These are phyloP conservation scores for Hypolimnas misippus DNA, from an alignment of 2,888 invertebrate genomes.

Conservation along the genomic window DNA sequence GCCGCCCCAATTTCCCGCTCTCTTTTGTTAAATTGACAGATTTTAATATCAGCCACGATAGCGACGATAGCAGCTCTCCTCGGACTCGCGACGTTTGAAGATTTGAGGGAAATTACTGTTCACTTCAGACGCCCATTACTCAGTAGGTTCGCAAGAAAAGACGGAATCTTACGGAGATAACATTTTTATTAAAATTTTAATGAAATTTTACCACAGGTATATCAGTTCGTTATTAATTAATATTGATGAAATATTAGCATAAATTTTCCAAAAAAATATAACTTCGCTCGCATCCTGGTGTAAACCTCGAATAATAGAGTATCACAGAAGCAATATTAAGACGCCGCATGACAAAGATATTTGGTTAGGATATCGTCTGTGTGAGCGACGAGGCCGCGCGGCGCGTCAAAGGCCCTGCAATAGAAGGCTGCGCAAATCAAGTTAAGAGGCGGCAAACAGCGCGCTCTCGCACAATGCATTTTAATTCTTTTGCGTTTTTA, in stretches of 20 bases:
- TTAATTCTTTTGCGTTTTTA: slow-evolving; percentile 22
- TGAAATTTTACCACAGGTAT: too few relatives aligned
- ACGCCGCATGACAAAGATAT: too few relatives aligned
- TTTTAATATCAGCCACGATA: slow-evolving; percentile 38
- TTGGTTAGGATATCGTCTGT: too few relatives aligned
- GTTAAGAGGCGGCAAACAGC: slow-evolving; percentile 33
- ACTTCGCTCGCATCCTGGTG: too few relatives aligned
- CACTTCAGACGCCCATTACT: neutral
- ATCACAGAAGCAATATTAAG: too few relatives aligned
- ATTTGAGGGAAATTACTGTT: neutral
- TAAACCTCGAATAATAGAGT: too few relatives aligned
- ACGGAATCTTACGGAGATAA: too few relatives aligned
- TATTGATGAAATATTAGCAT: too few relatives aligned
- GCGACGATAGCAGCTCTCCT: slow-evolving; percentile 19
- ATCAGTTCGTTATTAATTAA: too few relatives aligned
- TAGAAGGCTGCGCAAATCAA: slow-evolving; percentile 17
- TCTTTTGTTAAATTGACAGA: slow-evolving; percentile 44
- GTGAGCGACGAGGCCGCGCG: slow-evolving; percentile 18
- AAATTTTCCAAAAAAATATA: too few relatives aligned
- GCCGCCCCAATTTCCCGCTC: slow-evolving; percentile 40
- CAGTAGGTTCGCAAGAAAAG: neutral
- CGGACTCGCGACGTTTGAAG: neutral
- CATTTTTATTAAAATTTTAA: neutral
- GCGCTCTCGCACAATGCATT: slow-evolving; percentile 21
- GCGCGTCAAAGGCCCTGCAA: slow-evolving; percentile 20